phyloP scores from a whole-genome alignment of 2,888 invertebrate species.

The Melinaea menophilus region DNA sequence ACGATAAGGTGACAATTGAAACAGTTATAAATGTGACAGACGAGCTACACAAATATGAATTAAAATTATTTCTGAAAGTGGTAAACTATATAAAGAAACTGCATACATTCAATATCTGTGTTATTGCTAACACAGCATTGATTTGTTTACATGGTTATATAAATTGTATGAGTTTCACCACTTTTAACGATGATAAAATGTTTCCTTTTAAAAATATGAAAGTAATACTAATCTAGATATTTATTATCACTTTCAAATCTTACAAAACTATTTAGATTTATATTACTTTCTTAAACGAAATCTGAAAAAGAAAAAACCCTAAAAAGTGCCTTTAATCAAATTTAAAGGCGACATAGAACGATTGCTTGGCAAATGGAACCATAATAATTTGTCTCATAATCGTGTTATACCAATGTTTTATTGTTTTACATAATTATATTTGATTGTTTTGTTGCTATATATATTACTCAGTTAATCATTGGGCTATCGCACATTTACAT shows the following conservation, averaged over 20 bases:
- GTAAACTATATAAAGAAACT: neutral
- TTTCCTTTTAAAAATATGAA: neutral
- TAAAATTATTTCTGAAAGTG: neutral
- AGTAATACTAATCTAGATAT: slow-evolving; percentile 2
- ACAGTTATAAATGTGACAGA: slow-evolving; percentile 1
- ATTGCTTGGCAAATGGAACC: slow-evolving; percentile 6
- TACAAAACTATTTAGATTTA: neutral
- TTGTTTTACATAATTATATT: slow-evolving; percentile 17
- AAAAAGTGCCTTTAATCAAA: neutral
- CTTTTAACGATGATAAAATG: neutral
- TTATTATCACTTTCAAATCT: neutral
- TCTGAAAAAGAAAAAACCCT: neutral
- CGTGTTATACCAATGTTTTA: slow-evolving; percentile 7
- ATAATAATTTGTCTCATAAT: neutral
- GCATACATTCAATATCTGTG: neutral
- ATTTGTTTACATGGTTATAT: neutral
- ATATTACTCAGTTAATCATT: slow-evolving; percentile 16
- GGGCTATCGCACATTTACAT: slow-evolving; percentile 20
- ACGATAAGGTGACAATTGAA: slow-evolving; percentile 69
- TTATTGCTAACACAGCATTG: neutral
- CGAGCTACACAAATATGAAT: slow-evolving; percentile 4
- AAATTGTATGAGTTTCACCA: neutral
- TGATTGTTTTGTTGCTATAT: slow-evolving; percentile 13
- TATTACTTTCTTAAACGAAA: neutral
- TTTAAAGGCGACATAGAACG: slow-evolving; percentile 1